Evolutionary conservation across 2,888 invertebrate species (phyloP).

Genomic region (Calameuta idolon): DNA sequence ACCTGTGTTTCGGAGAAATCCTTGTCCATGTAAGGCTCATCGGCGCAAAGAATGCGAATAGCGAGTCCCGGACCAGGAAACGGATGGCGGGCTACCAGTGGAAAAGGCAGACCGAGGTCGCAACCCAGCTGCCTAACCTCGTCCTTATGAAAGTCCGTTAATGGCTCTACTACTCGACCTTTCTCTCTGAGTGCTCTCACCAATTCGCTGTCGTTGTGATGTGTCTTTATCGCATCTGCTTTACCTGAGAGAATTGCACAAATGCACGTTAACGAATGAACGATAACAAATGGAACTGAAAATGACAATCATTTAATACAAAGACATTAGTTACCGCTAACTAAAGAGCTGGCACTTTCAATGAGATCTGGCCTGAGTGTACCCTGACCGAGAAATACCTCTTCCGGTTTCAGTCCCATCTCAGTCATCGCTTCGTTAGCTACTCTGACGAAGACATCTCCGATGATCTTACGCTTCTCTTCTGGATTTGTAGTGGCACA

Average conservation of each 20-base stretch:
- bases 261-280: slow-evolving; percentile 3
- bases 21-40: slow-evolving; percentile 93
- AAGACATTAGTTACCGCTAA: slow-evolving; percentile 70
- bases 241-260: slow-evolving; percentile 67
- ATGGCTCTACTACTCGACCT: slow-evolving; percentile 96
- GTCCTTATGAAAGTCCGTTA: slow-evolving; percentile 99
- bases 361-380: slow-evolving; percentile 98
- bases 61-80: slow-evolving; percentile 99
- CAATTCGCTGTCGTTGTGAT: slow-evolving; percentile 98
- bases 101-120: slow-evolving; percentile 88
- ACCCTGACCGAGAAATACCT: slow-evolving; percentile 94
- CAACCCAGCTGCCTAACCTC: slow-evolving; percentile 91
- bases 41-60: slow-evolving; percentile 95
- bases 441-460: slow-evolving; percentile 96
- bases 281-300: not conserved
- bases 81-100: slow-evolving; percentile 94
- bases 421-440: slow-evolving; percentile 91
- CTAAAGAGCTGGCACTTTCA: slow-evolving; percentile 92
- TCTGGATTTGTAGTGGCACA: slow-evolving; percentile 93
- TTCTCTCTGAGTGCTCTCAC: slow-evolving; percentile 80
- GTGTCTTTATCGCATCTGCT: slow-evolving; percentile 98
- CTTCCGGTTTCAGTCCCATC: slow-evolving; percentile 89
- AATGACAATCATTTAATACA: not conserved
- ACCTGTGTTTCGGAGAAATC: slow-evolving; percentile 96
- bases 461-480: slow-evolving; percentile 98